Base-by-base conservation (phyloP, 2,113 vertebrate species). In the Cynopterus brachyotis region DNA sequence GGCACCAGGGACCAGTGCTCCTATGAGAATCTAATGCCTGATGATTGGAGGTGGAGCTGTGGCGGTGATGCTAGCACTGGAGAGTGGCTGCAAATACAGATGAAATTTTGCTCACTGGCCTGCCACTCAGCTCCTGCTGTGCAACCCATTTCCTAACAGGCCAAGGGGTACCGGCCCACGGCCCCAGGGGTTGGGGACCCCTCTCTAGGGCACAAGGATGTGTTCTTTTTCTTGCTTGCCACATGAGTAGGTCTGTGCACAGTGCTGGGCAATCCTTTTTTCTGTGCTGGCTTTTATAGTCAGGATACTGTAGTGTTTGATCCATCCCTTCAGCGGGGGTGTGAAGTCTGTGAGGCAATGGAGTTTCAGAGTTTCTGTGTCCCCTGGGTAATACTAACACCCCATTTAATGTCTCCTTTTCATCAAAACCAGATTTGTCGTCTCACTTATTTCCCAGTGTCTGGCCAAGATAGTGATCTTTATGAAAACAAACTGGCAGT, bases 341-440 rank as follows among this genome's bases (percentile, higher is more conserved):
- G 42, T 95, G 72, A 95, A 72, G 72, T 91, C 87, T 67, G 73
- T 7, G 66, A 96, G 80, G 84, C 92, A 80, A 13, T 66, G 85
- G 93, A 11, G 66, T 84, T 85, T 67, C 37, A 64, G 89, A 94
- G n/a, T 79, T 96, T 94, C 88, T 88, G 64, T 81, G 92, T 96
- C 95, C 84, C 95, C 42, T 73, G 87, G 90, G 96, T 90, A 84
- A 85, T 69, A 76, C 89, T 97, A 69, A 94, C 95, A 97, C 76
- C 75, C 88, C 87, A 89, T 94, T 92, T 92, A 96, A 94, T 89
- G n/a, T 92, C 53, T 95, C 66, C 45, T 97, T 97, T 97, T 40
- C 95, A 84, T 98, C 95, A 89, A 98, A 90, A 95, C 87, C 96
- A 97, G 94, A 97, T 97, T 97, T 94, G 96, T 92, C 32, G 42